Conservation (phyloP, 2,113 vertebrate species). For the Hypomesus transpacificus region DNA sequence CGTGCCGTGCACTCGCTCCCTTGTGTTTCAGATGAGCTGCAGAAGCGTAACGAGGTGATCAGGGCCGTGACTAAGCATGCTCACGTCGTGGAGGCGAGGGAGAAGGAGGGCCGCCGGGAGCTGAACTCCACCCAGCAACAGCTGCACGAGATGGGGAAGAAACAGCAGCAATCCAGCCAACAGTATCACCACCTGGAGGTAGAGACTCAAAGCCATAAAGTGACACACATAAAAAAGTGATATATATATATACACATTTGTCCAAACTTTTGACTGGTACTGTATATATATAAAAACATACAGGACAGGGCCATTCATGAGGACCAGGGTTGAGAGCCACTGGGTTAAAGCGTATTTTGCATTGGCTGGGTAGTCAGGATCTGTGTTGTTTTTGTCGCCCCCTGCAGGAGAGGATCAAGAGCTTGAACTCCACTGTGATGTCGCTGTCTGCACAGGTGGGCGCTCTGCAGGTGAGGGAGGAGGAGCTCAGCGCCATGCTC, state of each 20-base stretch:
- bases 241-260: too few species aligned
- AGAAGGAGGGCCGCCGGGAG: conserved; percentile 47
- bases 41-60: conserved; percentile 62
- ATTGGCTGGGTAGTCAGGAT: too few species aligned
- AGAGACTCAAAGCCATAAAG: background rate
- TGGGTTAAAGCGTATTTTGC: too few species aligned
- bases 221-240: too few species aligned
- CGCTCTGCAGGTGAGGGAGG: conserved; percentile 83
- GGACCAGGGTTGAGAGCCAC: too few species aligned
- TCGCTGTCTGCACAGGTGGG: conserved; percentile 80
- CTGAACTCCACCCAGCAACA: conserved; percentile 43
- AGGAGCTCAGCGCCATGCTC: conserved; percentile 82
- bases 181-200: conserved; percentile 60
- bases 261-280: too few species aligned
- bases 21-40: conserved; percentile 56
- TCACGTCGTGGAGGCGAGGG: conserved; percentile 48
- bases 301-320: too few species aligned
- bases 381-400: background rate
- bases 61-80: conserved; percentile 49
- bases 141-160: conserved; percentile 45
- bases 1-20: too few species aligned
- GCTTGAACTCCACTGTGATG: conserved; percentile 74
- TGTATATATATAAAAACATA: too few species aligned
- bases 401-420: conserved; percentile 79
- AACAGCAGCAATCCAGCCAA: conserved; percentile 40